These are phyloP conservation scores for Myanophis thanlyinensis DNA, from an alignment of 2,113 vertebrate genomes.

Conservation along the genomic window DNA sequence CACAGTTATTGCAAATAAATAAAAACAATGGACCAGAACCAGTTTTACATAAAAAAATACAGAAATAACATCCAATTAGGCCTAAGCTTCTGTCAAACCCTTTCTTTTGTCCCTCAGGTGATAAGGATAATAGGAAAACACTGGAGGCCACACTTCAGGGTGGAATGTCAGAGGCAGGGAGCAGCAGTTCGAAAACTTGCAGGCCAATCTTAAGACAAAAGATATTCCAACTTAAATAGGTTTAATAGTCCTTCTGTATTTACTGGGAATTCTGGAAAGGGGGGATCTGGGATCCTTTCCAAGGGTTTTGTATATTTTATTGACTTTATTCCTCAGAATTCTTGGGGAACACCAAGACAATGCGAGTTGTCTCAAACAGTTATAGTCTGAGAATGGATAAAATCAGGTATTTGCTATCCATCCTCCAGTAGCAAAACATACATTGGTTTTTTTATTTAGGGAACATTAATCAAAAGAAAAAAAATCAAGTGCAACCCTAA, in stretches of 20 bases:
- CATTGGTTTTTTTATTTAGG: background rate
- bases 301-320: background rate
- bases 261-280: background rate
- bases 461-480: background rate
- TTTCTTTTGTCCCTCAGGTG: slow-evolving; percentile 69
- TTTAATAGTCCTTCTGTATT: background rate
- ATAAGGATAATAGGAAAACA: slow-evolving; percentile 73
- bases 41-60: slow-evolving; percentile 78
- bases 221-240: slow-evolving; percentile 30
- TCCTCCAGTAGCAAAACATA: background rate
- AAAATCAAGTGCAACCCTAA: background rate
- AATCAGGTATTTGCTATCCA: background rate
- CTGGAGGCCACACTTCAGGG: slow-evolving; percentile 56
- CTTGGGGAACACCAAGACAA: background rate
- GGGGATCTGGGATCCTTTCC: background rate
- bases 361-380: background rate
- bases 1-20: slow-evolving; percentile 81
- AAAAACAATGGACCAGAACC: slow-evolving; percentile 83
- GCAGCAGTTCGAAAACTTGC: slow-evolving; percentile 55
- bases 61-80: slow-evolving; percentile 73
- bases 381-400: background rate
- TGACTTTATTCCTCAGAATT: background rate
- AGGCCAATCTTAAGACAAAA: background rate
- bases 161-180: slow-evolving; percentile 42
- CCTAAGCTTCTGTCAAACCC: slow-evolving; percentile 70